Evolutionary conservation across 2,113 vertebrate genomes (phyloP).

Genomic region (Lasiurus borealis): DNA sequence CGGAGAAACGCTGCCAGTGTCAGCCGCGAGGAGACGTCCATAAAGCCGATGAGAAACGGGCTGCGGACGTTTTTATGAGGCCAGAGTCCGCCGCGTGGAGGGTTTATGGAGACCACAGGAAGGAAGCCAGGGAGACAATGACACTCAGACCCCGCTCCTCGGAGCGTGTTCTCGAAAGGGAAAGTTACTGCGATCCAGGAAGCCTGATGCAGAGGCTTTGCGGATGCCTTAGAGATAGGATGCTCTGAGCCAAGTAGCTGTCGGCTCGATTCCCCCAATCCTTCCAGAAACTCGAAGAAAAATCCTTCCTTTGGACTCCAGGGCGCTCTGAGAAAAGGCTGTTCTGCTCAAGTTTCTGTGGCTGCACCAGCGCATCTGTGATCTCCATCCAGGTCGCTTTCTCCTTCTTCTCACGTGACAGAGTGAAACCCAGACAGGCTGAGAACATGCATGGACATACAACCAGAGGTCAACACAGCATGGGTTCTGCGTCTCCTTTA

Average conservation of each 20-base stretch:
- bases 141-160: conserved; percentile 34
- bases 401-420: background rate
- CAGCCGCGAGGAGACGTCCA: conserved; percentile 61
- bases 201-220: background rate
- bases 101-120: conserved; percentile 82
- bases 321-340: background rate
- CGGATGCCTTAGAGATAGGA: background rate
- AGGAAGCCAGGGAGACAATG: conserved; percentile 80
- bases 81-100: conserved; percentile 68
- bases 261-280: background rate
- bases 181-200: background rate
- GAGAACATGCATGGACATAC: background rate
- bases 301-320: background rate
- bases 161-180: conserved; percentile 22
- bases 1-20: conserved; percentile 65
- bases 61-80: conserved; percentile 81
- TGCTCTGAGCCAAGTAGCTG: background rate
- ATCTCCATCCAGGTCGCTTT: background rate
- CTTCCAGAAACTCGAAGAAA: background rate
- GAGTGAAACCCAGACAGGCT: background rate
- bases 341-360: background rate
- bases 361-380: background rate
- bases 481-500: background rate
- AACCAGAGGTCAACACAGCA: background rate
- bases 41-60: conserved; percentile 77